Evolutionary conservation across 2,797 vertebrate genomes (phyloP), one percentile per base, ranked within the genome.

Genomic region (Anguilla megastoma): DNA sequence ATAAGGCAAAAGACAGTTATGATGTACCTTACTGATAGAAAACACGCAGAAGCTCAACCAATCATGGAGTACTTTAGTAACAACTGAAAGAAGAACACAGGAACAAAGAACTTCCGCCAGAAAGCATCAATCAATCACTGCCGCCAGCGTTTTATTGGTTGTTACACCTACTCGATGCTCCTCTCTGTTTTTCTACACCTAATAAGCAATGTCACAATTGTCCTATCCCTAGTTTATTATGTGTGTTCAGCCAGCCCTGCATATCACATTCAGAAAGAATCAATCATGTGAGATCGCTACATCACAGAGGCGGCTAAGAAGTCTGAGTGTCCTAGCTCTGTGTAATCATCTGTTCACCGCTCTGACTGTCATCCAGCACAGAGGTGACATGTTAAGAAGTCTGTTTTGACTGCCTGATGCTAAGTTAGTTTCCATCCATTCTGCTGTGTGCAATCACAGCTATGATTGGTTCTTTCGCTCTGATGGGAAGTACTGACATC

Each of bases 231-330:
- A 58, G 14, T 58, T 58, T 58, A 58, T 58, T 18, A 58, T 58
- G 12, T 58, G 14, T 58, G 56, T 58, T 58, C 56, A 58, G 56
- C 56, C 56, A 16, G 56, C 56, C 56, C 56, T 58, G 56, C 12
- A 58, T 58, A 58, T 58, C 24, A n/a, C 63, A 69, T 69, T 69
- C 63, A 69, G 63, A 69, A 69, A 69, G 63, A n/a, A 69, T 27
- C 24, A 69, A 69, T 69, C 9, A 27, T 69, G 63, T 27, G 63
- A 69, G 63, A 27, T 69, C 3, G n/a, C 24, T 27, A 9, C 21
- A 69, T 69, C 14, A 7, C 9, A 24, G n/a, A n/a, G 21, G 63
- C 5, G 63, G 21, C n/a, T n/a, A 69, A 27, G 21, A 6, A n/a
- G 21, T 63, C 58, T 14, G 58, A 69, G 58, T 63, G 16, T 63